phyloP scores from a whole-genome alignment of 2,113 vertebrate species.

The Colinus virginianus region DNA sequence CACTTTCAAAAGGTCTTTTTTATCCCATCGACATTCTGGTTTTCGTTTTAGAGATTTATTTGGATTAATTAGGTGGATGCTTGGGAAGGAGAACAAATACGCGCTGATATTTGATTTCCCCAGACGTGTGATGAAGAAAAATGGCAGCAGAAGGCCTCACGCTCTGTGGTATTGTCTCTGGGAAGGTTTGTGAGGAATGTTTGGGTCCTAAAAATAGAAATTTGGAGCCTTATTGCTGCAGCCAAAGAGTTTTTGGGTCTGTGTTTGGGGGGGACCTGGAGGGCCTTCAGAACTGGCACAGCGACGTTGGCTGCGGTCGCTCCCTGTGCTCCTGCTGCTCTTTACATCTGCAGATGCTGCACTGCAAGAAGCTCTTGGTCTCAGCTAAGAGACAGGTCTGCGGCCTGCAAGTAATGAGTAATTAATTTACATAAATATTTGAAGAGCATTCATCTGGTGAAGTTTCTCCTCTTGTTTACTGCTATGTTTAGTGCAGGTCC shows the following conservation, averaged over 20 bases:
- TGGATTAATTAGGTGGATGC: conserved; percentile 22
- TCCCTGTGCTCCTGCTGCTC: background rate
- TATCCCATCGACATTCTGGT: background rate
- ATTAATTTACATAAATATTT: background rate
- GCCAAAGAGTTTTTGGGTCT: accelerated
- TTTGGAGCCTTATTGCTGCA: background rate
- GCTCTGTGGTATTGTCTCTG: background rate
- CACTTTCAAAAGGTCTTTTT: background rate
- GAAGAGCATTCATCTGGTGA: background rate
- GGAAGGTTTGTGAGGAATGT: background rate
- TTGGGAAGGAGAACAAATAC: background rate
- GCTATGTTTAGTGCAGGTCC: background rate
- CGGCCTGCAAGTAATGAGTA: background rate
- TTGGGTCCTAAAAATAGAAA: background rate
- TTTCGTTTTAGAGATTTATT: conserved; percentile 15
- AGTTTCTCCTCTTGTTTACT: background rate
- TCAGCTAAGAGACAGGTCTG: background rate
- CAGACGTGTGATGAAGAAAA: background rate
- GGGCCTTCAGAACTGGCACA: background rate
- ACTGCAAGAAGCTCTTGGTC: background rate
- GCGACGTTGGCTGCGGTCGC: too few species aligned
- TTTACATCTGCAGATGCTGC: accelerated
- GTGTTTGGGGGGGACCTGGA: background rate
- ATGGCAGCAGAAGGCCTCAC: background rate
- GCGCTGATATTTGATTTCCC: background rate